A percentile compares a stretch with the other conserved stretches of the same genome.
These are phyloP conservation scores for Drosophila sp. DNA, from an alignment of 1,140 invertebrate genomes.

Conservation along the genomic window DNA sequence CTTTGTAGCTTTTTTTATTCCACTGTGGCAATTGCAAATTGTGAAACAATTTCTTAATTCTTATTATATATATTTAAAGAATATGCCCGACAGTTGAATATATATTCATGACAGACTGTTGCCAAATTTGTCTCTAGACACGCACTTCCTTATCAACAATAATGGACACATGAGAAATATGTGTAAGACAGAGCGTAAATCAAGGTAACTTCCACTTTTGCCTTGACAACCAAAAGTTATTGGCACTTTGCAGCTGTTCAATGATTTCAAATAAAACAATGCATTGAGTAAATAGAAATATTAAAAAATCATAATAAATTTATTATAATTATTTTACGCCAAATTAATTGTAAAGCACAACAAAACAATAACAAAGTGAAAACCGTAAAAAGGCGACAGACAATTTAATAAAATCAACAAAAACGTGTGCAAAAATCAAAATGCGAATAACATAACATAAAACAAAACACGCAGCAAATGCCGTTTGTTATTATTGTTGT, in stretches of 20 bases:
- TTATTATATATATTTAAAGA: no score
- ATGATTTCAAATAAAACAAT: slow-evolving; percentile 16
- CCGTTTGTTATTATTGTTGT: slow-evolving; percentile 8
- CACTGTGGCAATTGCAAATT: no score
- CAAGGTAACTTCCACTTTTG: slow-evolving; percentile 31
- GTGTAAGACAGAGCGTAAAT: slow-evolving; percentile 6
- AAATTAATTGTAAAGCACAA: slow-evolving; percentile 28
- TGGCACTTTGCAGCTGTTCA: slow-evolving; percentile 28
- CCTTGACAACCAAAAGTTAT: slow-evolving; percentile 47
- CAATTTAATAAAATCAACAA: slow-evolving; percentile 36
- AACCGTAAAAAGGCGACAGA: slow-evolving; percentile 29
- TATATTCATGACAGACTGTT: slow-evolving; percentile 2
- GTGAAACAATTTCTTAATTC: not conserved
- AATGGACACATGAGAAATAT: not conserved
- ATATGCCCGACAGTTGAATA: no score
- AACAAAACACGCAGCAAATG: slow-evolving; percentile 25
- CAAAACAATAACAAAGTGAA: slow-evolving; percentile 10
- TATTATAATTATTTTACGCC: slow-evolving; percentile 26
- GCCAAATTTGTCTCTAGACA: slow-evolving; percentile 9
- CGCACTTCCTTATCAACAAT: slow-evolving; percentile 35
- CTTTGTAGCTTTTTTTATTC: no score
- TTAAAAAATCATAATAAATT: slow-evolving; percentile 11
- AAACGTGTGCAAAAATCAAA: slow-evolving; percentile 42
- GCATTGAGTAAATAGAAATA: slow-evolving; percentile 4
- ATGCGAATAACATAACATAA: slow-evolving; percentile 25